Conservation (phyloP, 2,888 invertebrate species). For the Idaea dimidiata region DNA sequence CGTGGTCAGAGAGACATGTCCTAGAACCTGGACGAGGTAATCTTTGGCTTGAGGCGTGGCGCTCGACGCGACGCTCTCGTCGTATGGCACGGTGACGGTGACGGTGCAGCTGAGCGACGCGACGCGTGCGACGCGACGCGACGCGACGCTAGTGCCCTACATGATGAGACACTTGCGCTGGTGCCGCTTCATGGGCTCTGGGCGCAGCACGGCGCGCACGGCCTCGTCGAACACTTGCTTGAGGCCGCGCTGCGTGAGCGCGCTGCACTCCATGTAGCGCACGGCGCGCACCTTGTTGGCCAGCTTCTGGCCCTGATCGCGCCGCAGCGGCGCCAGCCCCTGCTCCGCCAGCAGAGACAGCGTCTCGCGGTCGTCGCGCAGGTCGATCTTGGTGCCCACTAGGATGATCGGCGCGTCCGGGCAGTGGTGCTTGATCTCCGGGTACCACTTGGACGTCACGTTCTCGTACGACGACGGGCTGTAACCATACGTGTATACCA, state of each 20-base stretch:
- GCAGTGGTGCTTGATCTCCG: slow-evolving; percentile 99
- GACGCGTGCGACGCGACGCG: not conserved
- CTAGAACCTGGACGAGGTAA: not conserved
- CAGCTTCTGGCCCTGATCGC: slow-evolving; percentile 98
- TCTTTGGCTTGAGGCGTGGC: not conserved
- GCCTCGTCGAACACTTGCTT: slow-evolving; percentile 99
- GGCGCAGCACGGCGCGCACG: slow-evolving; percentile 97
- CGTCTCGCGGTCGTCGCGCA: slow-evolving; percentile 98
- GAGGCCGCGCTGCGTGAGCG: slow-evolving; percentile 97
- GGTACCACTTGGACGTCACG: slow-evolving; percentile 99
- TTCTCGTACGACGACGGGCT: slow-evolving; percentile 99
- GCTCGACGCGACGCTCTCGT: not conserved
- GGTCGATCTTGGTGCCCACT: slow-evolving; percentile 99
- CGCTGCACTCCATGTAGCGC: slow-evolving; percentile 99
- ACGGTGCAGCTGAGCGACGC: too few relatives aligned
- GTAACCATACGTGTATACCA: slow-evolving; percentile 35
- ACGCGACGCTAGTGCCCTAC: slow-evolving; percentile 54
- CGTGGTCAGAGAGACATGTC: not conserved
- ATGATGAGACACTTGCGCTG: slow-evolving; percentile 94
- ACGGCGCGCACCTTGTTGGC: slow-evolving; percentile 99
- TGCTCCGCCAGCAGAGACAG: slow-evolving; percentile 94
- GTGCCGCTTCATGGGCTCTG: slow-evolving; percentile 96
- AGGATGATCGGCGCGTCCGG: slow-evolving; percentile 99
- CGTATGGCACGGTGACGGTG: not conserved
- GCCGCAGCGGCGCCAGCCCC: slow-evolving; percentile 96